Evolutionary conservation across 2,113 vertebrate species (phyloP).

Genomic region (Crypturellus undulatus): DNA sequence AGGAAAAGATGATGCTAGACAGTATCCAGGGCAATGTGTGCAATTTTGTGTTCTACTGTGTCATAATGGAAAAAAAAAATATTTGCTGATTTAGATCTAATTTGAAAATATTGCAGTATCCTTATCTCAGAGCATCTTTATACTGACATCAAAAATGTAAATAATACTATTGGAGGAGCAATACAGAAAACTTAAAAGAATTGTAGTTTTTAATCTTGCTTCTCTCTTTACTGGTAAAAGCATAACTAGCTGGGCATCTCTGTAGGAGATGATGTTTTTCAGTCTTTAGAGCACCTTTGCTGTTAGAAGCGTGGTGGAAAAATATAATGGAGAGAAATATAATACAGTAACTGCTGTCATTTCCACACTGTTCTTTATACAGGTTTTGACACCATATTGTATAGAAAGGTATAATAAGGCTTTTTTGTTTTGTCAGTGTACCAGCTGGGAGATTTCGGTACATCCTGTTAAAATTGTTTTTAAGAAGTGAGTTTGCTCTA

Average conservation of each 20-base stretch:
- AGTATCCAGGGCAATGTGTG: conserved; percentile 1
- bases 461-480: not conserved
- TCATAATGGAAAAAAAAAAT: not conserved
- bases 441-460: not conserved
- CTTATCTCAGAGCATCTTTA: not conserved
- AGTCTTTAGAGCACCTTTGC: not conserved
- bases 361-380: not conserved
- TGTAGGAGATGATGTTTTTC: not conserved
- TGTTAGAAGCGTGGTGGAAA: not conserved
- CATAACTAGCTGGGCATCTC: not conserved
- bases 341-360: not conserved
- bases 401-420: not conserved
- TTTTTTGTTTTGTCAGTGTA: not conserved
- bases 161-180: not conserved
- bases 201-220: not conserved
- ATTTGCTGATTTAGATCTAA: conserved; percentile 20
- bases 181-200: not conserved
- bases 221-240: not conserved
- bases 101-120: conserved; percentile 1
- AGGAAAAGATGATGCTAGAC: conserved; percentile 29
- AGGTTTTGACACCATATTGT: not conserved
- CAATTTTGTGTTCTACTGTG: not conserved
- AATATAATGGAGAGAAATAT: not conserved
- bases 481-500: not conserved
- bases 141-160: not conserved